Evolutionary conservation across 2,888 invertebrate genomes (phyloP), one percentile per base, ranked within the genome.

Genomic region (Ochropleura leucogaster): DNA sequence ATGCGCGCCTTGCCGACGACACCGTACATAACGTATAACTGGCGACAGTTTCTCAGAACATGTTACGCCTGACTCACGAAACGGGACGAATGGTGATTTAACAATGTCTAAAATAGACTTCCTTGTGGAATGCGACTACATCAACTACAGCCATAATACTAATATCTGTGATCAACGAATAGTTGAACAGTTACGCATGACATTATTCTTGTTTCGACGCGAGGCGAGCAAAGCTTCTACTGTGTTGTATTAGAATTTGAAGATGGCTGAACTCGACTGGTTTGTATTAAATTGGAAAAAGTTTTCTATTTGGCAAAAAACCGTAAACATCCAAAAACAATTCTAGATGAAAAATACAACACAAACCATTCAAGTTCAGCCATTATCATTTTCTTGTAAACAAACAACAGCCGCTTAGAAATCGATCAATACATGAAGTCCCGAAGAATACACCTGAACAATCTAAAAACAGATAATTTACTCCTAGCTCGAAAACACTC

Each of bases 31-130:
- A 89, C 86, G 88, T 90, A 90, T 90, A 89, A 88, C 91, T 85
- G 85, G 89, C 85, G 85, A 88, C 80, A 82, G 71, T 89, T 93
- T 94, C 94, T 91, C 85, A 88, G 94, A 93, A 94, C 91, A 88
- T 85, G 90, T 89, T 86, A 88, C 87, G 89, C 74, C 88, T 93
- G 93, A 93, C 86, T 93, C 94, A 93, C 89, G 87, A 89, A 89
- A 90, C 89, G 90, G 88, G 87, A 90, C 90, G 89, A 89, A 92
- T 90, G 89, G 91, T 92, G 91, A 92, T 92, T 92, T 90, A 91
- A 90, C 89, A 85, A 87, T 85, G 87, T 90, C 88, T 89, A 90
- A 93, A 93, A 92, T 93, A 94, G 92, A 92, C 89, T 87, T 87
- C 85, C 88, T 88, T 82, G 86, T 89, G 91, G 92, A 91, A 92